phyloP scores from a whole-genome alignment of 2,797 vertebrate genomes.

The Eulemur mongoz region DNA sequence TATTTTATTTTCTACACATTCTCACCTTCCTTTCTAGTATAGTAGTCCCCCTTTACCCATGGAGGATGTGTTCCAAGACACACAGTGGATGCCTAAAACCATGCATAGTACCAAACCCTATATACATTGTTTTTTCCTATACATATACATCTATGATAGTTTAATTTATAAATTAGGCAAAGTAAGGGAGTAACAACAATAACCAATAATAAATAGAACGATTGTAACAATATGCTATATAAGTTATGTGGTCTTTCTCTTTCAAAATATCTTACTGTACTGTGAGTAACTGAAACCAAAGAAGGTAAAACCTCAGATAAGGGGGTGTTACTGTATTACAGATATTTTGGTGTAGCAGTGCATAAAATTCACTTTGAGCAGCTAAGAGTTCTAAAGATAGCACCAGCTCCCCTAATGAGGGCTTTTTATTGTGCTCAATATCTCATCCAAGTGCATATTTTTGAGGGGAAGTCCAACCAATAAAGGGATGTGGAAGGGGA shows the following conservation, averaged over 20 bases:
- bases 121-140: neutral
- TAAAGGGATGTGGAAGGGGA: neutral
- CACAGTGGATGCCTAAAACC: neutral
- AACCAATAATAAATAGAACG: neutral
- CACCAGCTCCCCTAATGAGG: neutral
- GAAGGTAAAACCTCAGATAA: neutral
- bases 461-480: constrained; percentile 18
- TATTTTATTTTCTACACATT: constrained; percentile 26
- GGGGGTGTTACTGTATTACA: neutral
- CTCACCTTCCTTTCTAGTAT: neutral
- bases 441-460: neutral
- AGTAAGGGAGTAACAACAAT: neutral
- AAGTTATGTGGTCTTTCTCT: neutral
- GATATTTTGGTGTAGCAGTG: neutral
- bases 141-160: neutral
- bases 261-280: neutral
- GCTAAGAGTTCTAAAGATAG: neutral
- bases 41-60: neutral
- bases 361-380: constrained; percentile 2
- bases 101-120: neutral
- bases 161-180: neutral
- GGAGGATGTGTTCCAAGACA: neutral
- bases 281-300: neutral
- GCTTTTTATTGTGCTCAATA: neutral
- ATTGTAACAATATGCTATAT: neutral